These are phyloP conservation scores for Adelognathus sp. DNA, from an alignment of 2,888 invertebrate species.

Conservation along the genomic window DNA sequence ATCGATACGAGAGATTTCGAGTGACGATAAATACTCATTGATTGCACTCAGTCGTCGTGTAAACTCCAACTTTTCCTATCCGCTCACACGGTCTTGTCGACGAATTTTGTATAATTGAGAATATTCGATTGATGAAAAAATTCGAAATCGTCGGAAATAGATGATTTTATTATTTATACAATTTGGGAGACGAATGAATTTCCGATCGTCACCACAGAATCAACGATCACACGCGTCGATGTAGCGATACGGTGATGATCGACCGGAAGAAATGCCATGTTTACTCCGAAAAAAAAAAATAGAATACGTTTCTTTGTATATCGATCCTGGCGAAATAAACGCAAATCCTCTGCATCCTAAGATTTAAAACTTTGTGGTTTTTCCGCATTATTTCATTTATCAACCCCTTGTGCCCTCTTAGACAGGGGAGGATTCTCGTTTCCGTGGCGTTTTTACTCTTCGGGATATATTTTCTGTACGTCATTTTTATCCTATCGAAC, in stretches of 20 bases:
- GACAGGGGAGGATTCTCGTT: too few relatives aligned
- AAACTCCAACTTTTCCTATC: slow-evolving; percentile 23
- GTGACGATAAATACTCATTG: slow-evolving; percentile 9
- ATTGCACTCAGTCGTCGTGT: slow-evolving; percentile 16
- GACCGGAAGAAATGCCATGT: slow-evolving; percentile 54
- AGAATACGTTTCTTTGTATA: slow-evolving; percentile 71
- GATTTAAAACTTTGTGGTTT: slow-evolving; percentile 26
- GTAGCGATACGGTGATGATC: slow-evolving; percentile 38
- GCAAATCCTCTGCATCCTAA: slow-evolving; percentile 62
- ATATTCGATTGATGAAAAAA: slow-evolving; percentile 5
- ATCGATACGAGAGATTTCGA: not conserved
- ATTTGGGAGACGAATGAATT: slow-evolving; percentile 16
- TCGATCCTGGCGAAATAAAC: slow-evolving; percentile 67
- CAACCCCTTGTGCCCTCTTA: not conserved
- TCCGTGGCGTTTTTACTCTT: not conserved
- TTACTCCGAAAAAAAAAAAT: slow-evolving; percentile 60
- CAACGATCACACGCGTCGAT: slow-evolving; percentile 33
- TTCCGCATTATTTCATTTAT: not conserved
- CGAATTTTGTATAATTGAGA: slow-evolving; percentile 27
- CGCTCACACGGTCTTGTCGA: slow-evolving; percentile 27
- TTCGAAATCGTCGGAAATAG: slow-evolving; percentile 14
- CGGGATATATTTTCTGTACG: too few relatives aligned
- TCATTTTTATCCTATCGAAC: too few relatives aligned
- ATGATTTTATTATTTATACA: slow-evolving; percentile 1
- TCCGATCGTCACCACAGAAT: slow-evolving; percentile 37